These are phyloP conservation scores for Drosophila mettleri DNA, from an alignment of 2,888 invertebrate species.

Conservation along the genomic window DNA sequence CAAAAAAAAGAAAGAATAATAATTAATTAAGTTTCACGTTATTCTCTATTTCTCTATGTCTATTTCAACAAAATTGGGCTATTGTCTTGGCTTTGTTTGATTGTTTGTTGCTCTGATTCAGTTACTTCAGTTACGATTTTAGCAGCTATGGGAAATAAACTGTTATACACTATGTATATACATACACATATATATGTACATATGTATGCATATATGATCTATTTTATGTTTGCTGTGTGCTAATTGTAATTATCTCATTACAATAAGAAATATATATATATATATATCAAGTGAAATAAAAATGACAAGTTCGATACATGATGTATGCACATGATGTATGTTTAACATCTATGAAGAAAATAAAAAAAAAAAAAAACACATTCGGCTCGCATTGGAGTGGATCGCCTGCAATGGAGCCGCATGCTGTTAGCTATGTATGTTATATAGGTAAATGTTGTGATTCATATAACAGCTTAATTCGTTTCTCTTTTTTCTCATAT, in stretches of 20 bases:
- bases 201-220: slow-evolving; percentile 4
- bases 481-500: slow-evolving; percentile 6
- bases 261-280: background rate
- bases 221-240: slow-evolving; percentile 12
- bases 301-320: slow-evolving; percentile 14
- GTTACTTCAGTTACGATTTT: slow-evolving; percentile 67
- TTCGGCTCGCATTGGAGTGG: background rate
- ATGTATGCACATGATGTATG: slow-evolving; percentile 16
- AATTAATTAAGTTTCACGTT: slow-evolving; percentile 38
- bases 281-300: background rate
- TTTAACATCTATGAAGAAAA: slow-evolving; percentile 15
- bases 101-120: slow-evolving; percentile 83
- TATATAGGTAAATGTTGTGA: slow-evolving; percentile 17
- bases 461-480: slow-evolving; percentile 61
- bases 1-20: slow-evolving; percentile 35
- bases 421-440: slow-evolving; percentile 18
- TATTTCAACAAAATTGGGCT: slow-evolving; percentile 78
- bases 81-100: slow-evolving; percentile 79
- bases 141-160: slow-evolving; percentile 44
- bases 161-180: slow-evolving; percentile 32
- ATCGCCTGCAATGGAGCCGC: background rate
- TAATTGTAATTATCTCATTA: background rate
- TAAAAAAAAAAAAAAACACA: background rate
- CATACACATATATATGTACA: background rate
- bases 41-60: slow-evolving; percentile 29